Evolutionary conservation across 2,888 invertebrate species (phyloP), one percentile per base, ranked within the genome.

Genomic region (Drosophila rellima): DNA sequence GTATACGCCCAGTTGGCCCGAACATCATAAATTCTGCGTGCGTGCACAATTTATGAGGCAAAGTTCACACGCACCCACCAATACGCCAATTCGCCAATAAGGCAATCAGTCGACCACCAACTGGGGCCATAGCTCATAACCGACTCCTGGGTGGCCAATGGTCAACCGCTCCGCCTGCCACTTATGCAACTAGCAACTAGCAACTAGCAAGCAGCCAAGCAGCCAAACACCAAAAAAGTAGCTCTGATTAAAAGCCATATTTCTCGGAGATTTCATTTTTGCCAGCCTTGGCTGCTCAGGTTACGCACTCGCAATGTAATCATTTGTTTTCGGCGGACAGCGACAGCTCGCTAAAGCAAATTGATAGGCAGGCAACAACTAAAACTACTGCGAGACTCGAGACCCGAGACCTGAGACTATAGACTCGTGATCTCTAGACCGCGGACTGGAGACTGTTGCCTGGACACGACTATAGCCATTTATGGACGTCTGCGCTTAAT

Each of bases 401-500:
- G 17, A 37, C 31, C 35, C 42, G 13, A 62, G 63, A 44, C 18
- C 17, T 8, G 40, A 51, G 65, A 47, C 40, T 31, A 26, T 23
- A 20, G 33, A 50, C 48, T 37, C n/a, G 7, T 10, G 10, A 39
- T 17, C 39, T 39, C 39, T 39, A 40, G 47, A 26, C 37, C 26
- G 65, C 4, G 39, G 48, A 50, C 54, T 26, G 33, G 39, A 56
- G 57, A 51, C 52, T 56, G 72, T 35, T 15, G 64, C 70, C 70
- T 61, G 74, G 70, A 70, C 61, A 62, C 72, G 69, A 69, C 59
- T 74, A 31, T 59, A 52, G 67, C 82, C 82, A 82, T 82, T 82
- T 82, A 85, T 88, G 85, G 88, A 82, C 71, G 73, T 82, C 85
- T 76, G 79, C 82, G 82, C 88, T 82, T 82, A 82, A 82, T 88